Evolutionary conservation across 2,888 invertebrate species (phyloP), one percentile per base, ranked within the genome.

Genomic region (Luperina nickerlii): DNA sequence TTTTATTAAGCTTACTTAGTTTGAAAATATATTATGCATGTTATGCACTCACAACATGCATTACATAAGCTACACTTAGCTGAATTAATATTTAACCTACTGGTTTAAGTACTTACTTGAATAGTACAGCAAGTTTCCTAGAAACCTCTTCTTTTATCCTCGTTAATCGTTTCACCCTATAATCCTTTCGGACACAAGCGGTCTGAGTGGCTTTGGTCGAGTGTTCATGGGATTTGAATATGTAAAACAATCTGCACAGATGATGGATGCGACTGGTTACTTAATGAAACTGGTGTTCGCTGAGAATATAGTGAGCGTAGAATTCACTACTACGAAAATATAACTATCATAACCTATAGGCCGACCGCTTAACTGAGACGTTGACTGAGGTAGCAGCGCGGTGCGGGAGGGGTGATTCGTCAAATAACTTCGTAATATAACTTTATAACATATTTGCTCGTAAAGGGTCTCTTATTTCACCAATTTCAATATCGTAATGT

Each of bases 161-260:
- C n/a, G 24, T 11, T 57, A 18, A 32, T 45, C 20, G 51, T 69
- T 1, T 57, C 24, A 57, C 71, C 11, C 11, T 32, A 18, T 72
- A 60, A 24, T 72, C 75, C 18, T 38, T 48, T n/a, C 15, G 9
- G 48, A 76, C 74, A 13, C 32, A 66, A 48, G 42, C 15, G 27
- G n/a, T n/a, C 48, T 51, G 20, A 62, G 15, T 74, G 60, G 62
- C 7, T 74, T 60, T n/a, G 18, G 75, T 2, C 32, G 42, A 73
- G 45, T 32, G 45, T 73, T 48, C 60, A 51, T 74, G 6, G 38
- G 48, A 60, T 74, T 74, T 76, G 60, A 38, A 48, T 74, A 48
- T 74, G 60, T 38, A 70, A 51, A 74, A 42, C 42, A 27, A 71
- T 57, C 27, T 75, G 15, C 42, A 71, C 42, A 57, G 9, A 54